Percentiles rank a stretch among this genome's conserved stretches.
Conservation (phyloP, 2,113 vertebrate genomes). For the Furnarius figulus region DNA sequence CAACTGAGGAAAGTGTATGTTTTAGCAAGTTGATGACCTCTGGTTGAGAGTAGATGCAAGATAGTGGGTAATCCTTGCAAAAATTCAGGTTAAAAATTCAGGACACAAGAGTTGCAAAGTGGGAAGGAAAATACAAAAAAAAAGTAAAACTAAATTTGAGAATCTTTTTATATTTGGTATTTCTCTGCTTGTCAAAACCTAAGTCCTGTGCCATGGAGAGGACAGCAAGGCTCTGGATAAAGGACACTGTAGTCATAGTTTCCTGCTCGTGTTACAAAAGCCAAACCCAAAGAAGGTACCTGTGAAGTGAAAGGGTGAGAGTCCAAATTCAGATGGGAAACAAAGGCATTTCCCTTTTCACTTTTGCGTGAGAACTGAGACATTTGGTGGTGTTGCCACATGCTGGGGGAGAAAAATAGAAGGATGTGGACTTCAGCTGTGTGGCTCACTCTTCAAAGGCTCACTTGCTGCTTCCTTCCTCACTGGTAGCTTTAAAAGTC, state of each 20-base stretch:
- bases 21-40: neutral
- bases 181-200: neutral
- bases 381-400: neutral
- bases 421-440: neutral
- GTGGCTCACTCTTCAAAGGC: neutral
- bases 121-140: neutral
- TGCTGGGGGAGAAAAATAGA: neutral
- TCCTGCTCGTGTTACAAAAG: neutral
- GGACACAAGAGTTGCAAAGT: neutral
- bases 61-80: neutral
- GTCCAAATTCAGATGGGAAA: neutral
- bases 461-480: neutral
- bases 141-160: neutral
- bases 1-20: neutral
- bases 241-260: neutral
- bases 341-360: neutral
- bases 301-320: neutral
- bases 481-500: neutral
- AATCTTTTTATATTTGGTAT: neutral
- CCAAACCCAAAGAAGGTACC: neutral
- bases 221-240: neutral
- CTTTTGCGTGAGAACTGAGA: neutral
- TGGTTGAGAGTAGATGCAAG: neutral
- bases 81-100: neutral
- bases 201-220: neutral